phyloP scores from a whole-genome alignment of 2,113 vertebrate species.

The Scartelaos histophorus region DNA sequence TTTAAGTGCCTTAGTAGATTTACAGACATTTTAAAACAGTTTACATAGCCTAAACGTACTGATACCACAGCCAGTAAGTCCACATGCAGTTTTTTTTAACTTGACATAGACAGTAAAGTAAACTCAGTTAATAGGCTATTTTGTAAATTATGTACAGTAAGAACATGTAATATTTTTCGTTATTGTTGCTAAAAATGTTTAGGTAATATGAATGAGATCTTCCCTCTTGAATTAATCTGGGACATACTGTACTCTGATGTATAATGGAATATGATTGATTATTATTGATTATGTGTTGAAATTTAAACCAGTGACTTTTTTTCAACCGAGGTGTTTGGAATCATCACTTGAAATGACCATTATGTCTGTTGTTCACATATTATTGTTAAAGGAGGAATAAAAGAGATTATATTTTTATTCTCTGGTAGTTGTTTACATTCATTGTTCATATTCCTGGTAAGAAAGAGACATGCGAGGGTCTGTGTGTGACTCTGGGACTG shows the following conservation, averaged over 20 bases:
- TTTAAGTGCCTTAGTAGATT: not conserved
- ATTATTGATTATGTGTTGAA: not conserved
- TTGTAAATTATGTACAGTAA: not conserved
- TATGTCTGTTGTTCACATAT: slow-evolving; percentile 16
- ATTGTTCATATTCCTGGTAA: not conserved
- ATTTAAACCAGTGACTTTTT: slow-evolving; percentile 3
- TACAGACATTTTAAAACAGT: not conserved
- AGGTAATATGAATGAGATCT: not conserved
- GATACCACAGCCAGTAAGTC: slow-evolving; percentile 4
- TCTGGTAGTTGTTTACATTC: not conserved
- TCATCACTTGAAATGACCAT: slow-evolving; percentile 46
- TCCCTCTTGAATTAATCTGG: not conserved
- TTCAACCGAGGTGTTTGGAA: slow-evolving; percentile 14
- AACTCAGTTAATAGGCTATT: not conserved
- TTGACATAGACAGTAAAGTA: not conserved
- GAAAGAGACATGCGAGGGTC: not conserved
- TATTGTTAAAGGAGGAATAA: slow-evolving; percentile 41
- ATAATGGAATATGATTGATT: not conserved
- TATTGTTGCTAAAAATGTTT: not conserved
- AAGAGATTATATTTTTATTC: slow-evolving; percentile 19
- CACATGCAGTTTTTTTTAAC: not conserved
- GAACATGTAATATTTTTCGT: not conserved
- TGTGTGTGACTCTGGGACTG: not conserved
- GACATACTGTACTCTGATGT: not conserved
- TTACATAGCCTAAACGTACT: slow-evolving; percentile 6